A percentile compares a stretch with the other conserved stretches of the same genome.
phyloP scores from a whole-genome alignment of 2,113 vertebrate species.

The Pseudorhombus dupliciocellatus region DNA sequence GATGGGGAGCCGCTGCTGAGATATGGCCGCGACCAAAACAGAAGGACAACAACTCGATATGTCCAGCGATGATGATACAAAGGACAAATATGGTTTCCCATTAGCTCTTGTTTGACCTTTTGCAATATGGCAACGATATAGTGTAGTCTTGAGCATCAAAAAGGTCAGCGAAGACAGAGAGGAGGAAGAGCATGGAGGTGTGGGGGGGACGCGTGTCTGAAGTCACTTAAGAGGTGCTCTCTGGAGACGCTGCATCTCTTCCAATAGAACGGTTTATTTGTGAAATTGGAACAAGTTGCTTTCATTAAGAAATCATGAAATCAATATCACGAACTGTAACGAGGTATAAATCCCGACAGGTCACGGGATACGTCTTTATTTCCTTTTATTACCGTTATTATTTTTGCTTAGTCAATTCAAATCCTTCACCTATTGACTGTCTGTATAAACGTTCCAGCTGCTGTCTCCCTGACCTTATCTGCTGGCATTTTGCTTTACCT shows the following conservation, averaged over 20 bases:
- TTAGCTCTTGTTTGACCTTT: slow-evolving; percentile 72
- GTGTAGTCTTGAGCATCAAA: slow-evolving; percentile 65
- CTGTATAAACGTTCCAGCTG: background rate
- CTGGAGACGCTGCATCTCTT: background rate
- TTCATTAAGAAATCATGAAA: slow-evolving; percentile 18
- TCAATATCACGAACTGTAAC: slow-evolving; percentile 13
- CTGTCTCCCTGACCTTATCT: slow-evolving; percentile 14
- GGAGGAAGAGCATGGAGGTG: slow-evolving; percentile 30
- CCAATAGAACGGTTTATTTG: background rate
- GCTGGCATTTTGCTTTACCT: slow-evolving; percentile 27
- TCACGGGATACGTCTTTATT: slow-evolving; percentile 4
- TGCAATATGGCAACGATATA: slow-evolving; percentile 71
- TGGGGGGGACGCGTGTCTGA: slow-evolving; percentile 9
- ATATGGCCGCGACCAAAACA: slow-evolving; percentile 55
- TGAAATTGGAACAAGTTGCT: slow-evolving; percentile 17
- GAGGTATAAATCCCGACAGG: background rate
- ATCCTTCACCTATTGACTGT: background rate
- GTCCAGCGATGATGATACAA: slow-evolving; percentile 63
- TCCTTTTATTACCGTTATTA: background rate
- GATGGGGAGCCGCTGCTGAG: slow-evolving; percentile 57
- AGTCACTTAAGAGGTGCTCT: slow-evolving; percentile 22
- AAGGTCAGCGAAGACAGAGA: slow-evolving; percentile 74
- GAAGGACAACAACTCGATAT: slow-evolving; percentile 73
- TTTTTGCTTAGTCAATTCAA: slow-evolving; percentile 18
- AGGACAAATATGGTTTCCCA: slow-evolving; percentile 62